phyloP scores from a whole-genome alignment of 30 jellyfish, hydroid and myxozoan species.

The Phacellophora camtschatica region DNA sequence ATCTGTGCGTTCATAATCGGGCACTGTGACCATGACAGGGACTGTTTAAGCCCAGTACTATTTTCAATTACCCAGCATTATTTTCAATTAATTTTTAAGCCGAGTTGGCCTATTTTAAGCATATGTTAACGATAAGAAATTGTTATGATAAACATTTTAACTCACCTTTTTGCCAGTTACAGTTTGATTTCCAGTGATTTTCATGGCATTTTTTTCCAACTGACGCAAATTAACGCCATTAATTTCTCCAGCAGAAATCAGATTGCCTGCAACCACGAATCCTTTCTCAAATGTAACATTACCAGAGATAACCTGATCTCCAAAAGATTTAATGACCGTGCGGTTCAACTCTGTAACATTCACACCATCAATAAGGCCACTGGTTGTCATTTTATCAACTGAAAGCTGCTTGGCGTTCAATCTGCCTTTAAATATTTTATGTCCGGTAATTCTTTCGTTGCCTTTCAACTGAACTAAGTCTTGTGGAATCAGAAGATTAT shows the following conservation, averaged over 20 bases:
- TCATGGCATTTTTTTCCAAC: conserved; percentile 61
- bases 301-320: conserved; percentile 76
- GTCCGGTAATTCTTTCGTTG: conserved; percentile 42
- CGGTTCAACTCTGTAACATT: conserved; percentile 62
- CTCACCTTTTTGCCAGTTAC: conserved; percentile 77
- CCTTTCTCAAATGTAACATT: conserved; percentile 33
- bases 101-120: too few relatives aligned
- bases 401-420: background rate
- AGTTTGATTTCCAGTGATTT: conserved; percentile 67
- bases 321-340: conserved; percentile 57
- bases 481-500: conserved; percentile 38
- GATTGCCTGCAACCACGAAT: conserved; percentile 38
- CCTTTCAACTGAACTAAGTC: conserved; percentile 63
- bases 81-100: too few relatives aligned
- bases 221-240: conserved; percentile 75
- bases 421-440: conserved; percentile 39
- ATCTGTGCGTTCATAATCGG: too few relatives aligned
- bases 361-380: conserved; percentile 74
- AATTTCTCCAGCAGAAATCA: conserved; percentile 45
- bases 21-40: too few relatives aligned
- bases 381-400: conserved; percentile 52
- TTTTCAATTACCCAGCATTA: too few relatives aligned
- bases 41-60: too few relatives aligned
- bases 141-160: background rate
- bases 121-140: background rate